These are phyloP conservation scores for Lineus longissimus DNA, from an alignment of 1,140 invertebrate species.

Conservation along the genomic window DNA sequence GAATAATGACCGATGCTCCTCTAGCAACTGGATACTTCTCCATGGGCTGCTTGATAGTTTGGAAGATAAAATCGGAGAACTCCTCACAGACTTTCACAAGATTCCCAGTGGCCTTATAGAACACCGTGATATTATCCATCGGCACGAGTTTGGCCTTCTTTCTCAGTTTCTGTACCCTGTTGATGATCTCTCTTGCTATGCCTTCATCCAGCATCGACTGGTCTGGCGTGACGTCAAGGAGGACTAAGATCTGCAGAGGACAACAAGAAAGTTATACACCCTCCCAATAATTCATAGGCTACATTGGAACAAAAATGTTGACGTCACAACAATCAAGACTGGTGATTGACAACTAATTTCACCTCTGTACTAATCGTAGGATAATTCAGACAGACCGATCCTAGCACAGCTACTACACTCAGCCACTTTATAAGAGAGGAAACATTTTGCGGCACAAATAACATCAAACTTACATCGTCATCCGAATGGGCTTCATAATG, in stretches of 20 bases:
- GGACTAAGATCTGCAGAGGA: conserved; percentile 47
- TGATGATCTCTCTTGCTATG: conserved; percentile 82
- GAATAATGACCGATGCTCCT: conserved; percentile 61
- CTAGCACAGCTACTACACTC: too few species aligned
- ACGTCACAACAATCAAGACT: too few species aligned
- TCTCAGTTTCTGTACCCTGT: conserved; percentile 93
- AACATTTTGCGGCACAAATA: too few species aligned
- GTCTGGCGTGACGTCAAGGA: conserved; percentile 65
- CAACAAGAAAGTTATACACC: too few species aligned
- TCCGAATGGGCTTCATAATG: conserved; percentile 87
- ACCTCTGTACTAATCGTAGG: too few species aligned
- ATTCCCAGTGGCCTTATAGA: conserved; percentile 60
- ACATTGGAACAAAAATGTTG: too few species aligned
- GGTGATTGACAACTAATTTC: too few species aligned
- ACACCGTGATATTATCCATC: conserved; percentile 83
- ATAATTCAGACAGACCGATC: too few species aligned
- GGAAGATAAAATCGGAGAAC: conserved; percentile 42
- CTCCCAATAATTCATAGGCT: too few species aligned
- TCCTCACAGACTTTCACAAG: conserved; percentile 36
- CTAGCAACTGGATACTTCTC: conserved; percentile 47
- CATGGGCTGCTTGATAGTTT: conserved; percentile 73
- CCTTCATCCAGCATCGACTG: conserved; percentile 84
- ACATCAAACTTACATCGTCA: conserved; percentile 66
- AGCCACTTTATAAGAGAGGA: too few species aligned
- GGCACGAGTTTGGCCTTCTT: conserved; percentile 85